Evolutionary conservation across 2,113 vertebrate genomes (phyloP), one percentile per base, ranked within the genome.

Genomic region (Oncorhynchus mykiss): DNA sequence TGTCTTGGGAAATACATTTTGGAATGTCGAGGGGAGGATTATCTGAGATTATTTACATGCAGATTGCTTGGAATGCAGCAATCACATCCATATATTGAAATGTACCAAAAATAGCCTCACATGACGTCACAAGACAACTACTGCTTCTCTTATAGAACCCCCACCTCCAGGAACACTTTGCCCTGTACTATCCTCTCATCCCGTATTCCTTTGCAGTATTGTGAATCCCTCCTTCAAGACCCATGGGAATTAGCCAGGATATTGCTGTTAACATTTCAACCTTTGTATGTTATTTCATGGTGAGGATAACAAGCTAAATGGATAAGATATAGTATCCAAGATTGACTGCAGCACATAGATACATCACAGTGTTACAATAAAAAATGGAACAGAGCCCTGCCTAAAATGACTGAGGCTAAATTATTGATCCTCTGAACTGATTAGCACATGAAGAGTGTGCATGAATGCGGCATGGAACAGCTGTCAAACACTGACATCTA

Each of bases 21-120:
- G 83, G 87, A 84, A 87, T 87, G 81, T 84, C 75, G 76, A 84
- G 27, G 66, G 18, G 27, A 49, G 81, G 85, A 88, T 92, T 90
- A 91, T 91, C 87, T 87, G 14, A 84, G 87, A 92, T 91, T 91
- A 91, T 89, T 87, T 88, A 84, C 77, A 79, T 80, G 80, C 79
- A 84, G 90, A 91, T 88, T 87, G 85, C 81, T 88, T 80, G 73
- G 78, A 87, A 85, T 85, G 79, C 77, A 80, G 82, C 86, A 90
- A 79, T 90, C 78, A 86, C 9, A 85, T 81, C 34, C 79, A 73
- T 69, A 82, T 80, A 88, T 83, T 90, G 77, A 89, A 88, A 90
- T 84, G 78, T 49, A 76, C 82, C 84, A 74, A 82, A 83, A 86
- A 72, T 75, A 80, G 86, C 76, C 77, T 65, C 54, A 73, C 69